Conservation (phyloP, 2,113 vertebrate genomes). For the Muntiacus reevesi region DNA sequence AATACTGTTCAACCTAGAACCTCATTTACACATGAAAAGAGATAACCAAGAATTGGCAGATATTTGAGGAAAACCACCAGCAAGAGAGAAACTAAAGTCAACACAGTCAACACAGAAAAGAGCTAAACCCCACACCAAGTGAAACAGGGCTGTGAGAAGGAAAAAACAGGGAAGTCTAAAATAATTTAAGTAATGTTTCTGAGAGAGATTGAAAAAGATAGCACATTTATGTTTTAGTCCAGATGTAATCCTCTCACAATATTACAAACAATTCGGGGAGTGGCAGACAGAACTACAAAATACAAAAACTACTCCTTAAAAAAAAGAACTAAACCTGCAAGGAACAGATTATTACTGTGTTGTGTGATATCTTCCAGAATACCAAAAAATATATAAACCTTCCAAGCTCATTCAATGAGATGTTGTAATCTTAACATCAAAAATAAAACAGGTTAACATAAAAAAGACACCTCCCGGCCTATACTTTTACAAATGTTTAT, state of each 20-base stretch:
- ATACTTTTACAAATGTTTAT: background rate
- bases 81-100: slow-evolving; percentile 30
- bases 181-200: background rate
- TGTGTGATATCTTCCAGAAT: background rate
- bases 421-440: background rate
- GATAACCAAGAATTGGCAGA: slow-evolving; percentile 61
- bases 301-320: background rate
- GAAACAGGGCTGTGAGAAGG: background rate
- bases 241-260: background rate
- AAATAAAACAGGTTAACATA: background rate
- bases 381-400: background rate
- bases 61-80: slow-evolving; percentile 48
- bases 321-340: background rate
- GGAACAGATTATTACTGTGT: background rate
- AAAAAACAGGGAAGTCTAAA: background rate
- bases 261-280: slow-evolving; percentile 2
- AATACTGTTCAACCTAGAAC: slow-evolving; percentile 56
- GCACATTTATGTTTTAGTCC: background rate
- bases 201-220: background rate
- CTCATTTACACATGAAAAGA: slow-evolving; percentile 56
- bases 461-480: background rate
- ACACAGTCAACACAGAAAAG: background rate
- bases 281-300: background rate
- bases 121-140: background rate
- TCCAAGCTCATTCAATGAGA: background rate